Conservation (phyloP, 2,113 vertebrate genomes). For the Pachycephala philippinensis region DNA sequence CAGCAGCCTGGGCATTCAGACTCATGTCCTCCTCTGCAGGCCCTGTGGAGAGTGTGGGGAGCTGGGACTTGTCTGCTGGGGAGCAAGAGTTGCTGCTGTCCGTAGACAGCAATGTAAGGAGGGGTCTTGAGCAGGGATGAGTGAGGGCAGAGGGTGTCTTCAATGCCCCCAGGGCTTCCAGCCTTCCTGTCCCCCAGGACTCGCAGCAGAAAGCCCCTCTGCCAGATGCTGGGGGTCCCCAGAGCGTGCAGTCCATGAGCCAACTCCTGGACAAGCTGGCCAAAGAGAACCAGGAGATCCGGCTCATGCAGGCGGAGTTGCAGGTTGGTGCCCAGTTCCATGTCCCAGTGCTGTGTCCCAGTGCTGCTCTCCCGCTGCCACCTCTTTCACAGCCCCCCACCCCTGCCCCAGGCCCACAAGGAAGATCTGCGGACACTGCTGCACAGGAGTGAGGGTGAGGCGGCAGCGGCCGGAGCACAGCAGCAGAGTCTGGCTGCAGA, state of each 20-base stretch:
- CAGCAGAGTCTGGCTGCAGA: background rate
- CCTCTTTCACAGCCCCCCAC: background rate
- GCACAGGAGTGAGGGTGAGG: background rate
- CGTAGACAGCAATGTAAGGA: background rate
- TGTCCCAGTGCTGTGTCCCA: rapidly evolving
- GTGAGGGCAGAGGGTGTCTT: rapidly evolving
- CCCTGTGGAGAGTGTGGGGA: background rate
- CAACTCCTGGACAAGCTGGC: conserved; percentile 79
- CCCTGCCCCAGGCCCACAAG: conserved; percentile 66
- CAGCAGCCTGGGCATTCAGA: rapidly evolving
- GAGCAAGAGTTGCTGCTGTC: background rate
- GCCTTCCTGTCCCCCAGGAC: conserved; percentile 12
- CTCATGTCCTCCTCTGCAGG: background rate
- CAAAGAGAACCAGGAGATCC: conserved; percentile 81
- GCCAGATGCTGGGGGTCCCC: background rate
- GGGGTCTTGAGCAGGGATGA: rapidly evolving
- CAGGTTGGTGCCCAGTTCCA: conserved; percentile 63
- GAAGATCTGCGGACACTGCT: conserved; percentile 67
- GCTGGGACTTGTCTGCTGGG: background rate
- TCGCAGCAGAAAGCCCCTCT: background rate
- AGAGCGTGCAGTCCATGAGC: conserved; percentile 61
- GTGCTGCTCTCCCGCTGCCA: background rate
- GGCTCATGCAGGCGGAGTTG: conserved; percentile 79
- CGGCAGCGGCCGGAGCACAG: background rate
- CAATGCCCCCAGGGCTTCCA: background rate